phyloP scores from a whole-genome alignment of 2,888 invertebrate species.

The Bombylius discolor region DNA sequence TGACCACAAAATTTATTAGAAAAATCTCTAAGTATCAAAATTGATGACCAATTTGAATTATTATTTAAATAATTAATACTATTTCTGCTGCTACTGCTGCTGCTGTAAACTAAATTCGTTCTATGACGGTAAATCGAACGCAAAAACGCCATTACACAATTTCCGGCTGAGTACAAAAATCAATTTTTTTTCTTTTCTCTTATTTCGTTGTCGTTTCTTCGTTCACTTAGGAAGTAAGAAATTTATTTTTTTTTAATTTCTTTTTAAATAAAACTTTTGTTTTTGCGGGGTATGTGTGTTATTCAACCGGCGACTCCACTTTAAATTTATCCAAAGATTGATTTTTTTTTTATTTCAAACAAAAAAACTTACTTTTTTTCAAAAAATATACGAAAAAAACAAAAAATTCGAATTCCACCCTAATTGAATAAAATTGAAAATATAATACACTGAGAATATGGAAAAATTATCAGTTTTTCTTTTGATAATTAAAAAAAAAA shows the following conservation, averaged over 20 bases:
- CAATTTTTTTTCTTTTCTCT: neutral
- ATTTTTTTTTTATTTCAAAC: too few relatives aligned
- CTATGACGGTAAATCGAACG: conserved; percentile 33
- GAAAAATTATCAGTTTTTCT: too few relatives aligned
- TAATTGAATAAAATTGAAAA: too few relatives aligned
- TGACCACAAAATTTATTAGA: neutral
- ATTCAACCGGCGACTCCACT: neutral
- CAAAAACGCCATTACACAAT: conserved; percentile 36
- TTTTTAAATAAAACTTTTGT: neutral
- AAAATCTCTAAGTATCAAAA: neutral
- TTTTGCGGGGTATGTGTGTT: neutral
- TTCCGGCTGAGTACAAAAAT: conserved; percentile 1
- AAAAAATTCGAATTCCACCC: too few relatives aligned
- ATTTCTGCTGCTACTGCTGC: conserved; percentile 1
- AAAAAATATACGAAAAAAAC: too few relatives aligned
- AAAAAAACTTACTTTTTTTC: too few relatives aligned
- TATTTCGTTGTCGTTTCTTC: neutral
- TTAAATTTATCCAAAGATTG: too few relatives aligned
- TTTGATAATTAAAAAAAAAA: too few relatives aligned
- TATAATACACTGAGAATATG: neutral
- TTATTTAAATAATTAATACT: neutral
- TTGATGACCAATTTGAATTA: neutral
- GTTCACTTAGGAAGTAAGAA: neutral
- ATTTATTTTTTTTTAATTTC: neutral
- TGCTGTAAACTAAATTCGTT: conserved; percentile 18